A percentile compares a stretch with the other conserved stretches of the same genome.
Evolutionary conservation across 1,140 invertebrate genomes (phyloP).

Genomic region (Micrasema minimum): DNA sequence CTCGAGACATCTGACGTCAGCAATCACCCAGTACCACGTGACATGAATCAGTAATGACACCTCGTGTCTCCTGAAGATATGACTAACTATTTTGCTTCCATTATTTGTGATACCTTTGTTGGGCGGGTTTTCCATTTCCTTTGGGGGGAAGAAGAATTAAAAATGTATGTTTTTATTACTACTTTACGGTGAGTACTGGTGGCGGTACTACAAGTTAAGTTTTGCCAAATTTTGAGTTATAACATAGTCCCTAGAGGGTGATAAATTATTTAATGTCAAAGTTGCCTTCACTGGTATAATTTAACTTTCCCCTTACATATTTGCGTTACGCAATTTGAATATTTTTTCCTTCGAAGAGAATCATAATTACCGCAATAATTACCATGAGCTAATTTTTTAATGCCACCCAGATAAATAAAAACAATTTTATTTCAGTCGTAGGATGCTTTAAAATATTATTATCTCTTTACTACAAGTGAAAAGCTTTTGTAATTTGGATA

Average conservation of each 20-base stretch:
- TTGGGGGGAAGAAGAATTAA: neutral
- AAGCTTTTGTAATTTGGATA: too few species aligned
- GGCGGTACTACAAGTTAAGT: too few species aligned
- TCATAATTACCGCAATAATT: too few species aligned
- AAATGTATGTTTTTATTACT: neutral
- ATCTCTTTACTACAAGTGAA: too few species aligned
- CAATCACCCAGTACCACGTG: slow-evolving; percentile 11
- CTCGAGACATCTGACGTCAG: neutral
- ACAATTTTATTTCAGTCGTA: too few species aligned
- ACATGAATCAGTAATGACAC: slow-evolving; percentile 22
- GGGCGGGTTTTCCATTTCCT: neutral
- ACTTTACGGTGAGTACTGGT: neutral
- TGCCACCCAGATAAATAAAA: too few species aligned
- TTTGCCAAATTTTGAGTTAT: neutral
- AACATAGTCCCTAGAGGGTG: neutral
- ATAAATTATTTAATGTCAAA: slow-evolving; percentile 15
- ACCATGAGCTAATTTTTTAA: too few species aligned
- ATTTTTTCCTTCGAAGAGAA: too few species aligned
- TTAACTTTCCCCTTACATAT: too few species aligned
- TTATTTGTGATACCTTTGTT: slow-evolving; percentile 1
- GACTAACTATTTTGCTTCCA: slow-evolving; percentile 1
- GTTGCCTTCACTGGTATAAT: neutral
- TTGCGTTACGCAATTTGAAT: too few species aligned
- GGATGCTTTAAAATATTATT: too few species aligned
- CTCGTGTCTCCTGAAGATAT: neutral